Conservation (phyloP, 2,113 vertebrate genomes). For the Rhombomys opimus region DNA sequence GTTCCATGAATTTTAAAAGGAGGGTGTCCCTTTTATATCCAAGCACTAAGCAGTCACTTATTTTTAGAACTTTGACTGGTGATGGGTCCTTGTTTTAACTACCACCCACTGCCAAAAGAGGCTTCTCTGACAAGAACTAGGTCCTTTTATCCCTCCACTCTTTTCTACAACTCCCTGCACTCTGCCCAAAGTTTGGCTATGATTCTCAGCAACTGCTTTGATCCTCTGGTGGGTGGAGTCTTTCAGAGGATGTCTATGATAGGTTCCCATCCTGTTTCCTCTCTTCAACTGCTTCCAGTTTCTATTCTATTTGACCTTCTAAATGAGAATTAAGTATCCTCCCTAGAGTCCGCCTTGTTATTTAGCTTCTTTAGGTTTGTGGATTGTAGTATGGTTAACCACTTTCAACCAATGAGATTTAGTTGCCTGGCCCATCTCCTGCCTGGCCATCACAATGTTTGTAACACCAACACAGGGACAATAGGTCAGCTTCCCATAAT, state of each 20-base stretch:
- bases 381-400: too few relatives aligned
- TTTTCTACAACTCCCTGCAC: too few relatives aligned
- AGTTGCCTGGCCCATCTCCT: not conserved
- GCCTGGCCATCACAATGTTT: not conserved
- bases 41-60: not conserved
- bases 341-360: too few relatives aligned
- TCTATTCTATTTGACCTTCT: too few relatives aligned
- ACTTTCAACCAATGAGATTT: not conserved
- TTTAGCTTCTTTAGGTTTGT: too few relatives aligned
- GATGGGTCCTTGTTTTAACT: not conserved
- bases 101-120: not conserved
- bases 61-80: not conserved
- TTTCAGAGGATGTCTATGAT: too few relatives aligned
- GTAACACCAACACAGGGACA: not conserved
- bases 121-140: not conserved
- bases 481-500: not conserved
- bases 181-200: too few relatives aligned
- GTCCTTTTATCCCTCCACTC: not conserved
- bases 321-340: too few relatives aligned
- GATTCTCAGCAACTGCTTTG: too few relatives aligned
- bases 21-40: not conserved
- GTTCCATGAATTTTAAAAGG: not conserved
- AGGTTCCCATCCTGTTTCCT: too few relatives aligned
- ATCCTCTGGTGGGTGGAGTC: too few relatives aligned
- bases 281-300: too few relatives aligned